Evolutionary conservation across 2,797 vertebrate genomes (phyloP), one percentile per base, ranked within the genome.

Genomic region (Furcifer pardalis): DNA sequence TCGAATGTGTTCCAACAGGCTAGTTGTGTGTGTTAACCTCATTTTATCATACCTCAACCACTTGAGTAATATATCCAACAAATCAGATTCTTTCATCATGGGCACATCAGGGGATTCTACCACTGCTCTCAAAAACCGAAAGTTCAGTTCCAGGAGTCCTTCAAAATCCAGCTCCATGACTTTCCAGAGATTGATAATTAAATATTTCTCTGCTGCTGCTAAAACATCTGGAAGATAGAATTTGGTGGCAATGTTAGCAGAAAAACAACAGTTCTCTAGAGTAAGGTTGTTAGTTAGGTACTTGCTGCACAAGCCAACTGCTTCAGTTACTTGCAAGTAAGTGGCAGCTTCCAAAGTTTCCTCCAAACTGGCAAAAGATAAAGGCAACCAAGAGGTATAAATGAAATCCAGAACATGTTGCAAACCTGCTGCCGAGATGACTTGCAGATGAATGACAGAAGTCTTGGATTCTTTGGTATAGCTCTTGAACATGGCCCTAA

Each of bases 401-500:
- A 99, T 97, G 92, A 99, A 99, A 94, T 99, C 98, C 94, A 99
- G 93, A 84, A 99, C 37, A 59, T 94, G 95, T 77, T 97, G 96
- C 72, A 99, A 95, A 82, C 98, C 98, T 0, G 92, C 91, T 15
- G 97, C 93, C 1, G 97, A 97, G 44, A 99, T 80, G 2, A 95
- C 97, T 0, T 97, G 97, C 49, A 99, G 95, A 62, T 95, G 96
- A 81, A 99, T 92, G 21, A 96, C 93, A 10, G 30, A 89, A 4
- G 96, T 97, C 87, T 89, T 93, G 32, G 97, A 97, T 91, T 99
- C 98, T 1, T 86, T 93, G 1, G 97, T 98, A 21, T 97, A 96
- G 74, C 96, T 98, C 91, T 98, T 97, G 91, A 99, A 99, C 92
- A 99, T 94, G 40, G 98, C 97, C 95, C 97, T 97, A 91, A 99